phyloP scores from a whole-genome alignment of 2,797 vertebrate genomes.

The Darevskia mixta region DNA sequence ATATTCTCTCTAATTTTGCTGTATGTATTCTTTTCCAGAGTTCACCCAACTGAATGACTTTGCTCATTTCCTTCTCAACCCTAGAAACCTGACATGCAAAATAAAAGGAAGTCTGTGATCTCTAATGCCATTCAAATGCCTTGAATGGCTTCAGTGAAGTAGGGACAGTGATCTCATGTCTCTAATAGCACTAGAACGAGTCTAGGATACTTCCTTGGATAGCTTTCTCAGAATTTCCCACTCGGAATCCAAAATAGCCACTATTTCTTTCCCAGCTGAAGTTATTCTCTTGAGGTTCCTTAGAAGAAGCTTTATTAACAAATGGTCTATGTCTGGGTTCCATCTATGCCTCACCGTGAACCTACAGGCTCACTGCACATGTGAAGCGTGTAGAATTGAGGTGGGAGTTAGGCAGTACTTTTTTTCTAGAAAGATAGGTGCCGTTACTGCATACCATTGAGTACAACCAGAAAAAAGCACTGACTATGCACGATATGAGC shows the following conservation, averaged over 20 bases:
- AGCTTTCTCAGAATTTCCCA: slow-evolving; percentile 46
- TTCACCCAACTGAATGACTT: slow-evolving; percentile 14
- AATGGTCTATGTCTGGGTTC: background rate
- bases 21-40: slow-evolving; percentile 40
- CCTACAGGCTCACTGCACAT: background rate
- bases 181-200: slow-evolving; percentile 11
- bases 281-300: slow-evolving; percentile 20
- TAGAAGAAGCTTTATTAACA: background rate
- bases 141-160: slow-evolving; percentile 42
- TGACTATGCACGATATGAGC: no score
- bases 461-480: no score
- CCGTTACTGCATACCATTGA: no score
- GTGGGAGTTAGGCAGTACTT: background rate
- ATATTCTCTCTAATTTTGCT: background rate
- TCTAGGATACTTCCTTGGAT: slow-evolving; percentile 8
- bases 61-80: slow-evolving; percentile 26
- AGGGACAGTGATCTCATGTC: slow-evolving; percentile 25
- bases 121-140: slow-evolving; percentile 25
- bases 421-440: no score
- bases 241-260: slow-evolving; percentile 33
- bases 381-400: background rate
- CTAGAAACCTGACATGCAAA: slow-evolving; percentile 31
- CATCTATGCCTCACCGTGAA: background rate
- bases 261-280: background rate
- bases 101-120: slow-evolving; percentile 28